These are phyloP conservation scores for Podarcis raffonei DNA, from an alignment of 2,113 vertebrate species.

Conservation along the genomic window DNA sequence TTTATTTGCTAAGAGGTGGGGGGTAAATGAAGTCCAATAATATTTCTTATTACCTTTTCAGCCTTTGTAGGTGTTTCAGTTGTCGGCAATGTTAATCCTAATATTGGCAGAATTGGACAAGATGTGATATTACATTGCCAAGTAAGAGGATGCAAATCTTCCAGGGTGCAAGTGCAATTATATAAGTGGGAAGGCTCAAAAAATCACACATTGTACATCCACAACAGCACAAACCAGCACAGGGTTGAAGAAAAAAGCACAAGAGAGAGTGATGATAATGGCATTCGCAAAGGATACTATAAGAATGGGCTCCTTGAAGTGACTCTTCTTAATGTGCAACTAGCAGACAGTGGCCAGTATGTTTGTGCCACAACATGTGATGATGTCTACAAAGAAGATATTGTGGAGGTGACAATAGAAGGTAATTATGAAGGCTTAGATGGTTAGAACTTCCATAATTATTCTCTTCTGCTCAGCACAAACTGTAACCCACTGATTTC, in stretches of 20 bases:
- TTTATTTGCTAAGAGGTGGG: background rate
- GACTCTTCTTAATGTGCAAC: background rate
- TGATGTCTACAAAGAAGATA: background rate
- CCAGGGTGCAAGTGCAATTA: background rate
- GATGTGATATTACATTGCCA: background rate
- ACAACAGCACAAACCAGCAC: background rate
- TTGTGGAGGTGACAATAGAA: background rate
- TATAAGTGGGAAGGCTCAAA: background rate
- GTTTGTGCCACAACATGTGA: background rate
- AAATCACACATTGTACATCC: background rate
- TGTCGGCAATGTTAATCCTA: background rate
- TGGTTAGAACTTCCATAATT: too few relatives aligned
- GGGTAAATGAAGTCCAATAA: background rate
- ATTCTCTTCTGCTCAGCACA: background rate
- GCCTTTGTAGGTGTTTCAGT: background rate
- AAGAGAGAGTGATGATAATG: background rate
- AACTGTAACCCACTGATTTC: background rate
- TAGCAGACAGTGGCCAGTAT: background rate
- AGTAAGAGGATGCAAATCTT: background rate
- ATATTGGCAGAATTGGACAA: background rate
- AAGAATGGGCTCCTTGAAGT: background rate
- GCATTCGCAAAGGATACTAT: background rate
- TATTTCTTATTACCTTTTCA: background rate
- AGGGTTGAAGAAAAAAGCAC: background rate
- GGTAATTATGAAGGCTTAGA: background rate